Percentiles rank a stretch among this genome's conserved stretches.
These are phyloP conservation scores for Drosophila albomicans DNA, from an alignment of 1,140 invertebrate species.

Conservation along the genomic window DNA sequence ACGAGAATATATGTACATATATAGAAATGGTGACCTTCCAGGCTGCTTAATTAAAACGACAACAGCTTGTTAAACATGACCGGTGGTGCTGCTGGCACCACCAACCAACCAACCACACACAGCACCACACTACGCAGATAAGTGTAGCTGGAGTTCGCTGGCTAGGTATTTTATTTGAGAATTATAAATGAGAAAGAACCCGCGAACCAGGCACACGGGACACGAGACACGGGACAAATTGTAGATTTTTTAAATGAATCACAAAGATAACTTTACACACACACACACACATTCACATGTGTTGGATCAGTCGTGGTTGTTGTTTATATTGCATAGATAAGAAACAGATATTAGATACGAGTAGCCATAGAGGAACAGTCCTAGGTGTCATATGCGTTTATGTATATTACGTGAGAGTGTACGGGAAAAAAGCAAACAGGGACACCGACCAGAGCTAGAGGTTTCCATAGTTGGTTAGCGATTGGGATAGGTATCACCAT, in stretches of 20 bases:
- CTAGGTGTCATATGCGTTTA: constrained; percentile 39
- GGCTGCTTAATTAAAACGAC: constrained; percentile 78
- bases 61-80: constrained; percentile 79
- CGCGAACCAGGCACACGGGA: constrained; percentile 6
- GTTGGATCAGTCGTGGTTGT: constrained; percentile 55
- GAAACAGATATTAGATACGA: constrained; percentile 38
- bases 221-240: constrained; percentile 32
- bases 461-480: constrained; percentile 28
- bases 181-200: constrained; percentile 34
- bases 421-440: constrained; percentile 54
- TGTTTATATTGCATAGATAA: constrained; percentile 70
- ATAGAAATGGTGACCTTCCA: constrained; percentile 69
- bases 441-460: constrained; percentile 5
- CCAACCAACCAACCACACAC: no score
- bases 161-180: constrained; percentile 45
- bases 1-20: constrained; percentile 38
- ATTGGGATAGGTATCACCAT: constrained; percentile 41
- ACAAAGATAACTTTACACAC: constrained; percentile 60
- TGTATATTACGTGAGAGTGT: constrained; percentile 50
- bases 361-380: constrained; percentile 22
- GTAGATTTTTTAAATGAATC: constrained; percentile 69
- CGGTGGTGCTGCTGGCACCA: background rate
- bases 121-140: constrained; percentile 33
- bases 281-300: constrained; percentile 9
- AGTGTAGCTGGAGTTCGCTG: constrained; percentile 19